Evolutionary conservation across 2,888 invertebrate genomes (phyloP), one percentile per base, ranked within the genome.

Genomic region (Phragmatobia fuliginosa): DNA sequence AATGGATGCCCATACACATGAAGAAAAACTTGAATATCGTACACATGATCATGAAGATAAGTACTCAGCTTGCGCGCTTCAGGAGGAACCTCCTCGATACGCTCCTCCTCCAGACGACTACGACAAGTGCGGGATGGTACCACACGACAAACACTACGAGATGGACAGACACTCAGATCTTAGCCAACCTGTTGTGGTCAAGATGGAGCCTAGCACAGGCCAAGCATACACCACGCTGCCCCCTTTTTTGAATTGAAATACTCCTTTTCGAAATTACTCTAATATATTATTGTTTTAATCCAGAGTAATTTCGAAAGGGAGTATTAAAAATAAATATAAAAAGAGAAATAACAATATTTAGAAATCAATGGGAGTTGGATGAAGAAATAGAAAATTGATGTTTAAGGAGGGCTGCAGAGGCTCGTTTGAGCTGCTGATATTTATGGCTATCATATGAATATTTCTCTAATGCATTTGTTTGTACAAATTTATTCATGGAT

Each of bases 221-320:
- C 97, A 96, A 86, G 96, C 95, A 64, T 97, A 97, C 87, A 97
- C 97, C 58, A 96, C 97, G 68, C 92, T 97, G 92, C 97, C 97
- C 94, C 97, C 97, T 96, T 97, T 97, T 97, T 96, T 97, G 96
- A 97, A 97, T 94, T 97, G 95, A 95, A 95, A 95, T 95, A 95
- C 95, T 95, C 95, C 91, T 95, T 95, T 94, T 94, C 95, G 93
- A 95, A 95, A 94, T 92, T 95, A 90, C 91, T 94, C 85, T 92
- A 90, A 84, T 68, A 84, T 68, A 71, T 73, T 79, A 72, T 64
- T 67, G 63, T 66, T 32, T 38, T 68, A 64, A 75, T 75, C 74
- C 71, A 78, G 77, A 80, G 80, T 91, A 94, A 94, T 94, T 95
- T 95, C 94, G 95, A 94, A 94, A 94, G 91, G 94, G 95, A 91